Conservation (phyloP, 2,113 vertebrate species). For the Menidia beryllina region DNA sequence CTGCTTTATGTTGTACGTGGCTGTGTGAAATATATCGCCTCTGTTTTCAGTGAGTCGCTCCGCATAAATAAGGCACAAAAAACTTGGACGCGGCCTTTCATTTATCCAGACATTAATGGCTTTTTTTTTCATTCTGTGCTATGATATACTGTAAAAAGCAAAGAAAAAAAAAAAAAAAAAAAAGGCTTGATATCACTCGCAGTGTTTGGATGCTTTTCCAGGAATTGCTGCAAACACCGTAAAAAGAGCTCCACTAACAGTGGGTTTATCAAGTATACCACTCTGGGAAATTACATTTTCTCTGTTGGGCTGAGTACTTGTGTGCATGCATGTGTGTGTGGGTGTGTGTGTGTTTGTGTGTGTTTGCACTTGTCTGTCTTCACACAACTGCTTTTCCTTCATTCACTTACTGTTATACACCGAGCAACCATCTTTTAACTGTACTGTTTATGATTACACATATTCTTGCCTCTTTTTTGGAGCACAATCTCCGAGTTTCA, state of each 20-base stretch:
- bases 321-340: conserved; percentile 8
- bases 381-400: conserved; percentile 17
- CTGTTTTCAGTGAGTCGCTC: conserved; percentile 34
- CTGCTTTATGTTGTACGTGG: conserved; percentile 43
- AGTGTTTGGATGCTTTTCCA: conserved; percentile 47
- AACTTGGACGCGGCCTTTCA: conserved; percentile 56
- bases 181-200: conserved; percentile 38
- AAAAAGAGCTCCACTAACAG: conserved; percentile 38
- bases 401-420: conserved; percentile 13
- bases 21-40: conserved; percentile 36
- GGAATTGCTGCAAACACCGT: conserved; percentile 42
- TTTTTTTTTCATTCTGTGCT: conserved; percentile 12
- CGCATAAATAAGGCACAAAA: conserved; percentile 58
- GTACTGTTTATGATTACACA: conserved; percentile 7
- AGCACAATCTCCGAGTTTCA: conserved; percentile 39
- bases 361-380: neutral
- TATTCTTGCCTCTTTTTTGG: conserved; percentile 4
- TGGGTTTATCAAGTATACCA: conserved; percentile 49
- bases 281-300: conserved; percentile 51
- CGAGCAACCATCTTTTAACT: conserved; percentile 6
- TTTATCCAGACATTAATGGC: conserved; percentile 62
- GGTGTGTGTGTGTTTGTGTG: conserved; percentile 12
- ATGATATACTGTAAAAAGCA: conserved; percentile 37
- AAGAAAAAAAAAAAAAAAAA: conserved; percentile 42
- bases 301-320: conserved; percentile 15